A percentile compares a stretch with the other conserved stretches of the same genome.
Evolutionary conservation across 1,140 invertebrate species (phyloP).

Genomic region (Venturia canescens): DNA sequence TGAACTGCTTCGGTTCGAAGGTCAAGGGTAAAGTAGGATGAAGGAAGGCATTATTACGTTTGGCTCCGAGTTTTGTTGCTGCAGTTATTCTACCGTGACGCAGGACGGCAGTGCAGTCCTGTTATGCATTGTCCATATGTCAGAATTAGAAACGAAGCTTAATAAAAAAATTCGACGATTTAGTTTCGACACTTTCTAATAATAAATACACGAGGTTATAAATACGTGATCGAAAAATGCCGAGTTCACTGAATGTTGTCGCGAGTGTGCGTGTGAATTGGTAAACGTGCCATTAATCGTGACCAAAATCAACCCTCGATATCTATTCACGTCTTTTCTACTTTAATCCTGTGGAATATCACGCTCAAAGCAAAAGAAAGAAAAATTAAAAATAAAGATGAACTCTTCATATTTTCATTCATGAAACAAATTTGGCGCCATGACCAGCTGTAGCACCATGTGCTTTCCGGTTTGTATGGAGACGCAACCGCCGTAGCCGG

Average conservation of each 20-base stretch:
- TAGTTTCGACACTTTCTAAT: no score
- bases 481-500: constrained; percentile 12
- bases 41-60: constrained; percentile 13
- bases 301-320: no score
- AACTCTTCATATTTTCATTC: neutral
- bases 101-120: constrained; percentile 2
- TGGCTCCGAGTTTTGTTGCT: constrained; percentile 4
- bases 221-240: no score
- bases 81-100: neutral
- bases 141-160: no score
- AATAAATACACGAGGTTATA: no score
- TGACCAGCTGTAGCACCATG: constrained; percentile 57
- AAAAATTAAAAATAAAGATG: neutral
- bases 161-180: neutral
- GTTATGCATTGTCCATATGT: neutral
- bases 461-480: constrained; percentile 60
- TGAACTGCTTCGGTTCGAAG: neutral
- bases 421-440: constrained; percentile 21
- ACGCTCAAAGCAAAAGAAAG: neutral
- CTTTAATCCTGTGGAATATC: no score
- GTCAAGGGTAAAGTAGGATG: constrained; percentile 14
- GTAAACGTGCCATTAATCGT: no score
- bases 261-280: no score
- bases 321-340: no score
- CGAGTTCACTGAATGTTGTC: no score